Evolutionary conservation across 2,113 vertebrate genomes (phyloP).

Genomic region (Nothocercus julius): DNA sequence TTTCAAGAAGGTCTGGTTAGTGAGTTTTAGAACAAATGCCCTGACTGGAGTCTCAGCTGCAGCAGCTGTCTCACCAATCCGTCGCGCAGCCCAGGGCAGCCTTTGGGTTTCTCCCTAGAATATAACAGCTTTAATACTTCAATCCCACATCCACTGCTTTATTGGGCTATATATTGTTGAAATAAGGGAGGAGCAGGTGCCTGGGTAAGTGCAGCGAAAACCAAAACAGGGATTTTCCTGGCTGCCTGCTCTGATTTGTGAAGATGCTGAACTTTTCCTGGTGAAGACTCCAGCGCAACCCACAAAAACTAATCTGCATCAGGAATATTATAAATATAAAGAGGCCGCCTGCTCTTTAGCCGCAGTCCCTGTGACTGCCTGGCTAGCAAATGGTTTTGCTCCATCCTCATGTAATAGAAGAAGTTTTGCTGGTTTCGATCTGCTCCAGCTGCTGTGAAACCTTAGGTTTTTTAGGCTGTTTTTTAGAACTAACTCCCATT

Average conservation of each 20-base stretch:
- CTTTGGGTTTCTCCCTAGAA: not conserved
- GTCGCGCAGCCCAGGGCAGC: not conserved
- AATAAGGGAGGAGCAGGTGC: not conserved
- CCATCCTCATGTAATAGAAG: not conserved
- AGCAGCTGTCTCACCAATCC: not conserved
- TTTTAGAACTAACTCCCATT: not conserved
- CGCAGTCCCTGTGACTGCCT: not conserved
- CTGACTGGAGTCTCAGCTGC: not conserved
- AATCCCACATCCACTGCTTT: not conserved
- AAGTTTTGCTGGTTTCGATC: not conserved
- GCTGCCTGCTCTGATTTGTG: fast-evolving
- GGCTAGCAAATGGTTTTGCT: not conserved
- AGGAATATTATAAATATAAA: not conserved
- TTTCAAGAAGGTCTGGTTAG: not conserved
- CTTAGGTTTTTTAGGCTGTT: too few species aligned
- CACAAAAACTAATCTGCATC: not conserved
- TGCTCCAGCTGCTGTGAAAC: too few species aligned
- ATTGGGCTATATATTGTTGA: not conserved
- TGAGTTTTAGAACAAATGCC: slow-evolving; percentile 1
- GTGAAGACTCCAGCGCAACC: fast-evolving
- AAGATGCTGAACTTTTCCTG: not conserved
- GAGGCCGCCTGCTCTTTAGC: not conserved
- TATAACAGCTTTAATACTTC: not conserved
- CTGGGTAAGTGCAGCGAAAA: not conserved
- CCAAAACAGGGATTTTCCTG: not conserved